Conservation (phyloP, 2,888 invertebrate genomes). For the Adineta ricciae region DNA sequence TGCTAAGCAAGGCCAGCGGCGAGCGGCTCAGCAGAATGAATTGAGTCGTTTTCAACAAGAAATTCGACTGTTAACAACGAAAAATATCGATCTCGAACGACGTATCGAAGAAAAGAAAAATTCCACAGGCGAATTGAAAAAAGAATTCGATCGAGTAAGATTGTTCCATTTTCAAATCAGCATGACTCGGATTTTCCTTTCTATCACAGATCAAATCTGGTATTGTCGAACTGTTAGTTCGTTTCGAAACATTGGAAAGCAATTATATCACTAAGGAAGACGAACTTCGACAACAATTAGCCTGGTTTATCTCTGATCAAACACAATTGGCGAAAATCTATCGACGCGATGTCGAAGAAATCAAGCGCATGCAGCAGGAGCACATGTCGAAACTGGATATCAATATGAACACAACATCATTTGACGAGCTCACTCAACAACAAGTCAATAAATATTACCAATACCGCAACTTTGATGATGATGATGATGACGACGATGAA, state of each 20-base stretch:
- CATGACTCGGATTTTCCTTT: too few species aligned
- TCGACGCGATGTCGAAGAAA: neutral
- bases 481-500: neutral
- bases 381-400: neutral
- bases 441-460: neutral
- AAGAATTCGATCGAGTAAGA: neutral
- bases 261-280: neutral
- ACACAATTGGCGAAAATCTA: neutral
- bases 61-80: neutral
- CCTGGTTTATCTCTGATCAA: neutral
- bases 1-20: neutral
- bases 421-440: neutral
- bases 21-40: neutral
- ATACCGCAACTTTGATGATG: neutral
- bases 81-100: neutral
- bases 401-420: neutral
- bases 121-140: neutral
- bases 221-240: neutral
- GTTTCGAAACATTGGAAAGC: neutral
- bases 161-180: too few species aligned
- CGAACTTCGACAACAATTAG: neutral
- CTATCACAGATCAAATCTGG: neutral
- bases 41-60: constrained; percentile 7
- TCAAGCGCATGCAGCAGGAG: neutral
- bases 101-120: neutral